These are phyloP conservation scores for Branchinecta lindahli DNA, from an alignment of 1,140 invertebrate genomes.

Conservation along the genomic window DNA sequence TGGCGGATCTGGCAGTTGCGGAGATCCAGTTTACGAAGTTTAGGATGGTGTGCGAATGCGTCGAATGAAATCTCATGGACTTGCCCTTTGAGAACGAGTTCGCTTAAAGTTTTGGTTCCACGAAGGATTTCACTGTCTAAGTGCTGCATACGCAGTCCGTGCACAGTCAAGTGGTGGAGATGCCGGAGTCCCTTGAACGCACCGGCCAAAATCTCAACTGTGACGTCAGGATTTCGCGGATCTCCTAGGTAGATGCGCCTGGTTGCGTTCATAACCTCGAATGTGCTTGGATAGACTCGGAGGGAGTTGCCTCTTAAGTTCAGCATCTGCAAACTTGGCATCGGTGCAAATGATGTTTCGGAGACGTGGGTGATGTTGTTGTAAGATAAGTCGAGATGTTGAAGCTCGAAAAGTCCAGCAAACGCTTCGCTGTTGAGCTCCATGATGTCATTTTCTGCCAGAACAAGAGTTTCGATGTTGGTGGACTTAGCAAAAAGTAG, in stretches of 20 bases:
- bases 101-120: constrained; percentile 38
- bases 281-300: constrained; percentile 48
- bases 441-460: constrained; percentile 44
- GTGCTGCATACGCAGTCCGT: constrained; percentile 38
- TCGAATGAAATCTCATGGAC: constrained; percentile 45
- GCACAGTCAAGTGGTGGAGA: constrained; percentile 37
- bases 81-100: constrained; percentile 40
- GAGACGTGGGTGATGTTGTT: constrained; percentile 50
- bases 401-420: constrained; percentile 44
- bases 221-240: constrained; percentile 32
- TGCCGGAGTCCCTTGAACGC: constrained; percentile 43
- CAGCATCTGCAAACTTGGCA: constrained; percentile 41
- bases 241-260: constrained; percentile 42
- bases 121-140: constrained; percentile 43
- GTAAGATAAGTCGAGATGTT: constrained; percentile 43
- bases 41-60: constrained; percentile 43
- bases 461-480: not conserved
- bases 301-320: constrained; percentile 51
- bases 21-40: constrained; percentile 41
- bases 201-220: constrained; percentile 40
- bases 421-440: constrained; percentile 46
- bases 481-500: not conserved
- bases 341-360: constrained; percentile 48
- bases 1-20: constrained; percentile 42
- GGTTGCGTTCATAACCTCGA: constrained; percentile 52